Evolutionary conservation across 2,797 vertebrate genomes (phyloP), one percentile per base, ranked within the genome.

Genomic region (Sparidentex hasta): DNA sequence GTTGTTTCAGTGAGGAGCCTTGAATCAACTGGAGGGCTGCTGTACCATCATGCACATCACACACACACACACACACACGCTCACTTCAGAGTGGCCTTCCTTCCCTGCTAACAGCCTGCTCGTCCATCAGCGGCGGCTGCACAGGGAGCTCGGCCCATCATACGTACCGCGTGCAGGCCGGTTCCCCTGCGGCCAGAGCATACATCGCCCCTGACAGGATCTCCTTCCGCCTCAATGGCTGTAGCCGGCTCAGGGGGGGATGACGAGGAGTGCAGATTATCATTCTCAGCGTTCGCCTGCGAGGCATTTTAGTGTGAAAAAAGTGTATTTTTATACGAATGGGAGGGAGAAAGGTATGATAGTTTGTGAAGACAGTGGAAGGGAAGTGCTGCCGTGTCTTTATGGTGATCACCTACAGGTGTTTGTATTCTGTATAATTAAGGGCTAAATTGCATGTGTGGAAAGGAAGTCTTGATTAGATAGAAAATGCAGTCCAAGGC

Each of bases 211-310:
- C 75, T 81, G 89, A 90, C 89, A 87, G 81, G 71, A 87, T 78
- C 76, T 86, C 56, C 86, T 87, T 90, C 76, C 63, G 74, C 88
- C 83, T 92, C 82, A 71, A 6, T 88, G 90, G 89, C 79, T 23
- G 59, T 54, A 61, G 63, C 71, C 21, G 71, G 75, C 88, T 89
- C 78, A 48, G 61, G 73, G 87, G 87, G 80, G 54, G 14, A 44
- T 72, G 70, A 58, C 12, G 71, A 66, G 72, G 56, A 70, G 74
- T 46, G 58, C 71, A 80, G 85, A 89, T 86, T 82, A 90, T 89
- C 77, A 86, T 90, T 82, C 85, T 72, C 72, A 56, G 82, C 74
- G 5, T 47, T 83, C 1, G 25, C 81, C 71, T 4, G 64, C 5
- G 0, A 38, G 83, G 80, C 78, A 27, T 65, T 69, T 65, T 65